Conservation (phyloP, 2,888 invertebrate genomes). For the Gnatocerus cornutus region DNA sequence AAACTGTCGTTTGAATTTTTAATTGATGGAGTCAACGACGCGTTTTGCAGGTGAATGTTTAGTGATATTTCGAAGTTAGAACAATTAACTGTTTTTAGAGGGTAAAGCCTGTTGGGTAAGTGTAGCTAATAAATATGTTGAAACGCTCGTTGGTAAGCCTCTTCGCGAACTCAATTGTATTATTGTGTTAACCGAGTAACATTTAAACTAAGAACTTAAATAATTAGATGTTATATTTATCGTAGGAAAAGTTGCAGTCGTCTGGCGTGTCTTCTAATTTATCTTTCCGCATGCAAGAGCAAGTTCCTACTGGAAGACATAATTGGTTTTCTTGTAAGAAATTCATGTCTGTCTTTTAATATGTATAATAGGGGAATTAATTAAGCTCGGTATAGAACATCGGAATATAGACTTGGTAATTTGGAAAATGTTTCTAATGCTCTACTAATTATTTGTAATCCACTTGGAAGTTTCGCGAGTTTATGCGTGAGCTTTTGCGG, state of each 20-base stretch:
- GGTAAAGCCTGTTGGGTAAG: slow-evolving; percentile 16
- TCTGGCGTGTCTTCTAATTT: slow-evolving; percentile 42
- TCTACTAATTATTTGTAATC: slow-evolving; percentile 7
- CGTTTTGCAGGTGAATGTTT: no score
- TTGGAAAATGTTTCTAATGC: slow-evolving; percentile 15
- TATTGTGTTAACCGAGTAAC: slow-evolving; percentile 45
- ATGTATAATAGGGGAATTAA: slow-evolving; percentile 35
- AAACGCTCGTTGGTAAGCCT: slow-evolving; percentile 41
- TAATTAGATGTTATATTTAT: slow-evolving; percentile 45
- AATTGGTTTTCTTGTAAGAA: slow-evolving; percentile 38
- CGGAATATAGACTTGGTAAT: slow-evolving; percentile 14
- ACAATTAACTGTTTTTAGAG: slow-evolving; percentile 16
- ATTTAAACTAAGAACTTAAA: slow-evolving; percentile 46
- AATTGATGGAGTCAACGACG: slow-evolving; percentile 15
- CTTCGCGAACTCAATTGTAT: slow-evolving; percentile 38
- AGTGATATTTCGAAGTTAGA: neutral
- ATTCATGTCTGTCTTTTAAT: slow-evolving; percentile 41
- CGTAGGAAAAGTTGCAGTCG: slow-evolving; percentile 42
- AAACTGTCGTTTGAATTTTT: slow-evolving; percentile 18
- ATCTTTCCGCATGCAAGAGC: slow-evolving; percentile 40
- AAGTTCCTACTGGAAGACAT: slow-evolving; percentile 21
- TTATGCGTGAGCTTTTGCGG: neutral
- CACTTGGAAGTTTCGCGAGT: neutral
- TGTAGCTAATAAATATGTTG: slow-evolving; percentile 32
- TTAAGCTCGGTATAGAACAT: slow-evolving; percentile 18